phyloP scores from a whole-genome alignment of 2,113 vertebrate genomes.

The Semicossyphus pulcher region DNA sequence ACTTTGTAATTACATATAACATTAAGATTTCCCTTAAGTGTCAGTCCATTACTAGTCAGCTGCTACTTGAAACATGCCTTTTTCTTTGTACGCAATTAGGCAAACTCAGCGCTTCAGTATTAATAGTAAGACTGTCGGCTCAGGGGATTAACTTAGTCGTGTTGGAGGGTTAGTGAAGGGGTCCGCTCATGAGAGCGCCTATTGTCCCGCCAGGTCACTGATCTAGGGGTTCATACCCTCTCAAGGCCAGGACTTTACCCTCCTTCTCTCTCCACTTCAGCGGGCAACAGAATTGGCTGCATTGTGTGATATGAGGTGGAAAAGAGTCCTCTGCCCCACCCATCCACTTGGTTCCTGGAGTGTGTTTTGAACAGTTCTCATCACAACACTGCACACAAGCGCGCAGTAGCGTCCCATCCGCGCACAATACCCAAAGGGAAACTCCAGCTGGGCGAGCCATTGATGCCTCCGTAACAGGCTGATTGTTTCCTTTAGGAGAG shows the following conservation, averaged over 20 bases:
- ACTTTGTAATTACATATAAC: conserved; percentile 59
- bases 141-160: conserved; percentile 79
- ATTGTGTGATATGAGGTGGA: conserved; percentile 82
- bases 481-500: conserved; percentile 83
- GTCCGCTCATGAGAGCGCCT: conserved; percentile 70
- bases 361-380: conserved; percentile 80
- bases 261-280: conserved; percentile 79
- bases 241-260: conserved; percentile 76
- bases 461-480: conserved; percentile 78
- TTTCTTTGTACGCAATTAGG: conserved; percentile 69
- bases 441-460: conserved; percentile 84
- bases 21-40: conserved; percentile 50
- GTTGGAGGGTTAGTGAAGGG: conserved; percentile 74
- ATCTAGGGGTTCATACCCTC: conserved; percentile 75
- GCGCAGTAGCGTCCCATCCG: conserved; percentile 46
- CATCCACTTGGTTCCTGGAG: conserved; percentile 79
- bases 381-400: conserved; percentile 75
- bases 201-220: conserved; percentile 78
- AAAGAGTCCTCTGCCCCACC: conserved; percentile 79
- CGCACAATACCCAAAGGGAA: conserved; percentile 75
- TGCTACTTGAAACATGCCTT: conserved; percentile 68
- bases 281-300: conserved; percentile 75
- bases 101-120: conserved; percentile 64
- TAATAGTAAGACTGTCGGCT: conserved; percentile 67
- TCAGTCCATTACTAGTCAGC: conserved; percentile 42